phyloP scores from a whole-genome alignment of 1,140 invertebrate genomes.

The Antheraea mylitta region DNA sequence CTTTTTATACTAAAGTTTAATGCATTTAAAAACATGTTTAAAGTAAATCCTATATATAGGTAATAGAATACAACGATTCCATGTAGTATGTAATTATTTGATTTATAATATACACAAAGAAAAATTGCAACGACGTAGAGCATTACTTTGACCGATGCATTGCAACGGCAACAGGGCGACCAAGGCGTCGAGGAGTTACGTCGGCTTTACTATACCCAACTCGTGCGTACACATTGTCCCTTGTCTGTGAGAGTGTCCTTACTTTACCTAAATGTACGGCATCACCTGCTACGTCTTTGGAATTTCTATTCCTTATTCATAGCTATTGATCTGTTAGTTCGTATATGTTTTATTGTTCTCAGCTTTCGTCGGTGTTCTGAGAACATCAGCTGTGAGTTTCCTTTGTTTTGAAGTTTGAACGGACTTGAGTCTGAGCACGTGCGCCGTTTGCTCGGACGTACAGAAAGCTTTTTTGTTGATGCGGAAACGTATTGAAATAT shows the following conservation, averaged over 20 bases:
- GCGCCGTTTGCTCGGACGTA: slow-evolving; percentile 14
- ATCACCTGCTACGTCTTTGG: slow-evolving; percentile 50
- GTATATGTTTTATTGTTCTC: slow-evolving; percentile 31
- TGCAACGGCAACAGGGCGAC: slow-evolving; percentile 8
- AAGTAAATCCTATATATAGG: too few species aligned
- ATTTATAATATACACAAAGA: too few species aligned
- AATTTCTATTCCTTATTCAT: slow-evolving; percentile 29
- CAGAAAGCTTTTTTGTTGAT: not conserved
- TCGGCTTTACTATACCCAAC: not conserved
- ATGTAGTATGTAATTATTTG: too few species aligned
- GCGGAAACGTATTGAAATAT: not conserved
- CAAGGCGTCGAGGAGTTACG: not conserved
- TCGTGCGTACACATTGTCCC: not conserved
- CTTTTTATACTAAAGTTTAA: too few species aligned
- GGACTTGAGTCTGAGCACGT: slow-evolving; percentile 45
- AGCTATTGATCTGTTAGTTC: slow-evolving; percentile 38
- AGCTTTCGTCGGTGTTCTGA: slow-evolving; percentile 38
- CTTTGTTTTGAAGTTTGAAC: slow-evolving; percentile 37
- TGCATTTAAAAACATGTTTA: too few species aligned
- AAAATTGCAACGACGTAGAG: slow-evolving; percentile 3
- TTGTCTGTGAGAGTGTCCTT: slow-evolving; percentile 37
- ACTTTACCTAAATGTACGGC: slow-evolving; percentile 16
- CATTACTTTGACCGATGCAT: not conserved
- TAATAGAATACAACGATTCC: too few species aligned
- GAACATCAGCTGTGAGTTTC: slow-evolving; percentile 45